Base-by-base conservation (phyloP, 2,797 vertebrate species). In the Pangasius mekongensis region DNA sequence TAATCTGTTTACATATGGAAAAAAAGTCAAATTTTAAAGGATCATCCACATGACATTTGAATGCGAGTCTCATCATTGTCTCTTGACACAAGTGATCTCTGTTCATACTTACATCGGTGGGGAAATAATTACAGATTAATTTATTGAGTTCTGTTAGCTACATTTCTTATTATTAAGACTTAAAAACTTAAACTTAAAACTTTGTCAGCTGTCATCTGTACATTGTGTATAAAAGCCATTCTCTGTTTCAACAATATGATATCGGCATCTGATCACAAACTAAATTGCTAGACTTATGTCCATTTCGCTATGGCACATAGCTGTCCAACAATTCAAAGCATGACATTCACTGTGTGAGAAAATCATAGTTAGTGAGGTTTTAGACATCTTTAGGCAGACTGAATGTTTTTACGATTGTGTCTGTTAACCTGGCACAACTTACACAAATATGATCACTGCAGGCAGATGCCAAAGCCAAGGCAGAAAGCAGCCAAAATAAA, bases 261-360 rank as follows among this genome's bases (percentile, higher is more conserved):
- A 10, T 47, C 4, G 4, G 30, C 1, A 43, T 47, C 39, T 74
- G 20, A 74, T 24, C 24, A 3, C 22, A 74, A 74, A 43, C 71
- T 43, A 30, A 58, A 33, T 33, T 20, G 16, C 14, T 78, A 56
- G 18, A 78, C 3, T 54, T 78, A 33, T 54, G 52, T 80, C n/a
- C 7, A 56, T 49, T 49, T 27, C 20, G 2, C 24, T 80, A 56
- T 10, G 18, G 8, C 30, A 56, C 9, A 52, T 30, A 54, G 27
- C 49, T 78, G 11, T 80, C 16, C n/a, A 80, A 56, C n/a, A 80
- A 22, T 30, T 56, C 52, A 80, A 77, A 76, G 76, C 27, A 54
- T 0, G 52, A 78, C 52, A 30, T 77, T 52, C 74, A 77, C 47
- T 30, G 7, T n/a, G 52, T 58, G 76, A 8, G 76, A 52, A 54